Base-by-base conservation (phyloP, 2,888 invertebrate genomes). In the Arctia plantaginis region DNA sequence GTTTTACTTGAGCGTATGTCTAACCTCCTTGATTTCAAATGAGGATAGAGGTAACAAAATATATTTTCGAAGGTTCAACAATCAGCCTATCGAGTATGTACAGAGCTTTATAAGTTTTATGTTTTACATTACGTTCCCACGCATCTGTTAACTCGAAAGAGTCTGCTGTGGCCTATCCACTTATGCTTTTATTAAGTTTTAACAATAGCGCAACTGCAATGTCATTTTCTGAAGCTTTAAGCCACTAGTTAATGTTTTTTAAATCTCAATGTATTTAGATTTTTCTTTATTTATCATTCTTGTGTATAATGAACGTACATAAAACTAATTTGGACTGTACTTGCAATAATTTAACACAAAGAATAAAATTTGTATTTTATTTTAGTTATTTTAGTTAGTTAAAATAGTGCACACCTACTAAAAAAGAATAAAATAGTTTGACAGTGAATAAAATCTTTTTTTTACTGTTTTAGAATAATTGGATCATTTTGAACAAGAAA, bases 61-160 rank as follows among this genome's bases (percentile, higher is more conserved):
- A 27, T 4, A n/a, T n/a, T 59, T 44, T 44, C 13, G 44, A 10
- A 44, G 7, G 13, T 13, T 44, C 10, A 59, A 59, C 27, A 27
- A 30, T 59, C 15, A 13, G 2, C n/a, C 27, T 13, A 18, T 35
- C 35, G 10, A 51, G 18, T 69, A 59, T 80, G 30, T 33, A 67
- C 35, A 15, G 30, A 41, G 23, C 73, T 69, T 80, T 73, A 74
- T 62, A 15, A 62, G 65, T 73, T 65, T 72, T 74, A 72, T 71
- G 72, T 68, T 73, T 73, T 71, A 77, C 73, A 79, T 83, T 79
- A 85, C 71, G 75, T 69, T 71, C 72, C 79, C 78, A 78, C 73
- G 55, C 76, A 77, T 77, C 75, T 72, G 73, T 72, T 78, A 74
- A 82, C 80, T 80, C 70, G 74, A 85, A 84, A 78, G 76, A 76